A percentile compares a stretch with the other conserved stretches of the same genome.
Evolutionary conservation across 2,797 vertebrate species (phyloP).

Genomic region (Miichthys miiuy): DNA sequence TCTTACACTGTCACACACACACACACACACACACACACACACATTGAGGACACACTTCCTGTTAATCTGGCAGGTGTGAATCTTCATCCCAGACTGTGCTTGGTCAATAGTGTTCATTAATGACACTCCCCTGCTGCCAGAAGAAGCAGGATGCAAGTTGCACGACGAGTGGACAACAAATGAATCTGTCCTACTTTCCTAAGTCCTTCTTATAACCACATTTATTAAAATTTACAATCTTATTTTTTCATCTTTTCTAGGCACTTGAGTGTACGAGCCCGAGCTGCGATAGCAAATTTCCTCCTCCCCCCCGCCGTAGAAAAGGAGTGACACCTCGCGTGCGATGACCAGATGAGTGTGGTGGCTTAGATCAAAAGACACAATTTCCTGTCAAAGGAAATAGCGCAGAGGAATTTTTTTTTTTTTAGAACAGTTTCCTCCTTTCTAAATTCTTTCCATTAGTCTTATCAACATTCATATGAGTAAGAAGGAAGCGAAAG

Average conservation of each 20-base stretch:
- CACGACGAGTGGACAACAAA: conserved; percentile 27
- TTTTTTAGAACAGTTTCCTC: conserved; percentile 49
- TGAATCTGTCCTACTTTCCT: conserved; percentile 51
- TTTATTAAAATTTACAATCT: conserved; percentile 35
- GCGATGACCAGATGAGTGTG: conserved; percentile 69
- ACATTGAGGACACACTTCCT: conserved; percentile 29
- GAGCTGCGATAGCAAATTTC: conserved; percentile 27
- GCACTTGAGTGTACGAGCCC: background rate
- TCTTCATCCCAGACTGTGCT: conserved; percentile 52
- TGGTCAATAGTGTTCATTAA: conserved; percentile 70
- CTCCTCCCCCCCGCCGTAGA: conserved; percentile 2
- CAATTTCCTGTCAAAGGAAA: conserved; percentile 80
- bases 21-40: conserved; percentile 18
- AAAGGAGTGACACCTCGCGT: conserved; percentile 63
- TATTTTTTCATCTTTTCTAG: conserved; percentile 26
- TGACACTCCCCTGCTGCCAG: conserved; percentile 51
- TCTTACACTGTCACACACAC: conserved; percentile 17
- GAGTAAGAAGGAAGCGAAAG: conserved; percentile 26
- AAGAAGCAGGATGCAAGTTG: conserved; percentile 32
- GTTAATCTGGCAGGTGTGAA: conserved; percentile 62
- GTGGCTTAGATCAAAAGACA: conserved; percentile 76
- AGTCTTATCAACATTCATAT: conserved; percentile 42
- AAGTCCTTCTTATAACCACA: conserved; percentile 6
- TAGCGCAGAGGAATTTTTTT: conserved; percentile 33
- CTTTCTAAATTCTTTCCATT: conserved; percentile 71